Conservation (phyloP, 2,888 invertebrate genomes). For the Doris montereyensis region DNA sequence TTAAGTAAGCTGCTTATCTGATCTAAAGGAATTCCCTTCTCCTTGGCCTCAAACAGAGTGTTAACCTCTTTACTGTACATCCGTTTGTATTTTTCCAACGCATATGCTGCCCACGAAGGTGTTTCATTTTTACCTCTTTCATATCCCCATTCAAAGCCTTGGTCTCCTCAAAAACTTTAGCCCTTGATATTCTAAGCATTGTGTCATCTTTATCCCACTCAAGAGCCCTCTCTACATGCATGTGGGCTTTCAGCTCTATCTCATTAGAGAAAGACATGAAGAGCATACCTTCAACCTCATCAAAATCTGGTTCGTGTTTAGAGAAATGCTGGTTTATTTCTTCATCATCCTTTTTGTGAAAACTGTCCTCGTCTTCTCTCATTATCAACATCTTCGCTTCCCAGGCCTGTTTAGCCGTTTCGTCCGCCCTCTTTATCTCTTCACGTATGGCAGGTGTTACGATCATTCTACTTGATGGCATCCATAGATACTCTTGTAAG, state of each 20-base stretch:
- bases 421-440: conserved; percentile 33
- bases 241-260: conserved; percentile 59
- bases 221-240: conserved; percentile 55
- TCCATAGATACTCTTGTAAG: conserved; percentile 38
- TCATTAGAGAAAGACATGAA: conserved; percentile 64
- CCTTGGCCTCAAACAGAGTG: conserved; percentile 21
- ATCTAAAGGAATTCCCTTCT: conserved; percentile 18
- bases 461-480: conserved; percentile 39
- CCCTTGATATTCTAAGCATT: conserved; percentile 51
- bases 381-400: conserved; percentile 9
- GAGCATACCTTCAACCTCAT: conserved; percentile 62
- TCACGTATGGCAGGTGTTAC: conserved; percentile 34
- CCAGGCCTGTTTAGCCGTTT: conserved; percentile 32
- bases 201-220: conserved; percentile 53
- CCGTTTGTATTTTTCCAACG: conserved; percentile 59
- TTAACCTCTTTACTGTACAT: conserved; percentile 54
- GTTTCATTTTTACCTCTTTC: conserved; percentile 51
- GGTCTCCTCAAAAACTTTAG: conserved; percentile 48
- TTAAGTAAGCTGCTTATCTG: conserved; percentile 43
- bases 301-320: conserved; percentile 60
- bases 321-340: conserved; percentile 33
- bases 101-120: conserved; percentile 61
- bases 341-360: conserved; percentile 30
- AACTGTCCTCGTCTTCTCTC: conserved; percentile 15
- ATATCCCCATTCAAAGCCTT: conserved; percentile 49